Evolutionary conservation across 1,140 invertebrate species (phyloP).

Genomic region (Drosophila navojoa): DNA sequence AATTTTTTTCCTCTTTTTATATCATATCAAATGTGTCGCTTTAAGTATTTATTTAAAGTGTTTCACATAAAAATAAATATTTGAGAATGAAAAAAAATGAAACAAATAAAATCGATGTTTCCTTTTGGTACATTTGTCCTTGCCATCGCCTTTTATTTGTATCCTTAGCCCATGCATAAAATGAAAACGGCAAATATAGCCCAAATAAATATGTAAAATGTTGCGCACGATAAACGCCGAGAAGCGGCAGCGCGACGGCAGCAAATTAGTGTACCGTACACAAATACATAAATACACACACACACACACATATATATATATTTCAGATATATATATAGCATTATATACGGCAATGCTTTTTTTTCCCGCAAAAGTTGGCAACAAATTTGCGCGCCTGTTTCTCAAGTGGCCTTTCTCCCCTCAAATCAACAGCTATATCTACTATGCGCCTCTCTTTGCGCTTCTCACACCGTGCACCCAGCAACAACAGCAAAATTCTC

Average conservation of each 20-base stretch:
- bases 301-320: conserved; percentile 1
- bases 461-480: neutral
- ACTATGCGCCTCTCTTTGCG: neutral
- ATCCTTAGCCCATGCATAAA: conserved; percentile 15
- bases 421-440: conserved; percentile 6
- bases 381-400: conserved; percentile 52
- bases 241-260: conserved; percentile 37
- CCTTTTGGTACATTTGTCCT: conserved; percentile 12
- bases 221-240: conserved; percentile 35
- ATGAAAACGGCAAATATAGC: conserved; percentile 26
- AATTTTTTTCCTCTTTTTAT: too few species aligned
- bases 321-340: conserved; percentile 22
- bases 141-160: conserved; percentile 5
- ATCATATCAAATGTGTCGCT: too few species aligned
- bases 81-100: neutral
- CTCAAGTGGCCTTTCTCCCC: conserved; percentile 37
- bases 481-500: conserved; percentile 5
- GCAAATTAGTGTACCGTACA: conserved; percentile 32
- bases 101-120: conserved; percentile 1
- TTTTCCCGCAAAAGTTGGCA: conserved; percentile 52
- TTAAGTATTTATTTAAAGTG: neutral
- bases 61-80: neutral
- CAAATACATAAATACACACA: neutral
- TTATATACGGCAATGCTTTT: conserved; percentile 22
- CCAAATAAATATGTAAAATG: conserved; percentile 34